Conservation (phyloP, 1,140 invertebrate genomes). For the Drosophila hydei region DNA sequence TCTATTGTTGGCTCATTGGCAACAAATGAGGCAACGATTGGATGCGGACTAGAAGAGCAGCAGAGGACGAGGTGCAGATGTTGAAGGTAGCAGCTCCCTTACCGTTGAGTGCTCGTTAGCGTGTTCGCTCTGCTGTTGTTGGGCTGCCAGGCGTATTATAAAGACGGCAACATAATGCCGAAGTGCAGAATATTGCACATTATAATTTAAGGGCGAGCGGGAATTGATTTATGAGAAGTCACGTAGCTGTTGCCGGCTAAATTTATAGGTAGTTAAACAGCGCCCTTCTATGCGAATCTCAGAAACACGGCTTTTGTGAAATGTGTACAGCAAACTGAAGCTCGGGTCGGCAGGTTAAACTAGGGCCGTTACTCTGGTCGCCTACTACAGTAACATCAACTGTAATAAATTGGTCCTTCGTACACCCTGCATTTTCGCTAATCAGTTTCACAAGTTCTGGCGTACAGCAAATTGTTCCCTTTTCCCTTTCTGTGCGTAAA, state of each 20-base stretch:
- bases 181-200: conserved; percentile 72
- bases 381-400: conserved; percentile 44
- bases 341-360: too few relatives aligned
- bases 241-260: conserved; percentile 41
- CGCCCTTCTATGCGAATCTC: conserved; percentile 7
- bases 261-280: background rate
- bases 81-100: background rate
- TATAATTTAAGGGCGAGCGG: conserved; percentile 56
- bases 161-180: conserved; percentile 44
- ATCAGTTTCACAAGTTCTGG: too few relatives aligned
- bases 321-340: conserved; percentile 3
- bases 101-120: conserved; percentile 56
- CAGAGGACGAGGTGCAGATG: background rate
- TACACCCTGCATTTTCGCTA: too few relatives aligned
- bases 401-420: background rate
- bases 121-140: conserved; percentile 21
- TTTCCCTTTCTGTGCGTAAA: conserved; percentile 38
- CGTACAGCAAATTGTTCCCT: too few relatives aligned
- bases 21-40: conserved; percentile 32
- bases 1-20: conserved; percentile 63
- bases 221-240: conserved; percentile 77
- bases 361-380: conserved; percentile 66
- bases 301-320: conserved; percentile 17
- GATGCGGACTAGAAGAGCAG: background rate
- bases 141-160: conserved; percentile 19